Percentiles rank a stretch among this genome's conserved stretches.
phyloP scores from a whole-genome alignment of 2,888 invertebrate genomes.

The Caenorhabditis doughertyi region DNA sequence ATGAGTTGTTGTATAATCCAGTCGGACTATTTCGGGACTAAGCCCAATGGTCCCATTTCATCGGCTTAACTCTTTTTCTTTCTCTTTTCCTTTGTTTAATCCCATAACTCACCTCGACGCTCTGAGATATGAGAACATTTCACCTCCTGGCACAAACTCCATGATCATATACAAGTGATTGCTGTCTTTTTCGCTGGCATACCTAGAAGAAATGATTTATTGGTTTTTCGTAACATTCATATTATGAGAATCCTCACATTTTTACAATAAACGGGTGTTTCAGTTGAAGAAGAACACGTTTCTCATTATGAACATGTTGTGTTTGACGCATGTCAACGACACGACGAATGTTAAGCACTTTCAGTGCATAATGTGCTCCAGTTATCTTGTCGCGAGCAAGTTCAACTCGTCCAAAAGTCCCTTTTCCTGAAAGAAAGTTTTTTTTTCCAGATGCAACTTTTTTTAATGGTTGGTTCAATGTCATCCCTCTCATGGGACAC shows the following conservation, averaged over 20 bases:
- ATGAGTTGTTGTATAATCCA: background rate
- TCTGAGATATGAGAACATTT: constrained; percentile 87
- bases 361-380: constrained; percentile 92
- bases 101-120: constrained; percentile 65
- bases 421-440: constrained; percentile 86
- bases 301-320: constrained; percentile 97
- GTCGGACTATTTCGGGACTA: background rate
- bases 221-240: background rate
- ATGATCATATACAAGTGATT: constrained; percentile 96
- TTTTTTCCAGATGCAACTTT: constrained; percentile 19
- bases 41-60: background rate
- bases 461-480: constrained; percentile 15
- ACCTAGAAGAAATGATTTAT: constrained; percentile 86
- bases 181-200: constrained; percentile 94
- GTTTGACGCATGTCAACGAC: constrained; percentile 94
- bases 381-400: constrained; percentile 86
- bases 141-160: constrained; percentile 97
- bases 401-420: constrained; percentile 96
- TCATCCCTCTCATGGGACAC: constrained; percentile 39
- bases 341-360: constrained; percentile 89
- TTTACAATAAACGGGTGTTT: constrained; percentile 97
- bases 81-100: constrained; percentile 8
- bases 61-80: constrained; percentile 5
- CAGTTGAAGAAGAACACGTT: constrained; percentile 90
- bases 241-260: constrained; percentile 87